Percentiles rank a stretch among this genome's conserved stretches.
phyloP scores from a whole-genome alignment of 2,888 invertebrate genomes.

The Spatulosminthurus flaviceps region DNA sequence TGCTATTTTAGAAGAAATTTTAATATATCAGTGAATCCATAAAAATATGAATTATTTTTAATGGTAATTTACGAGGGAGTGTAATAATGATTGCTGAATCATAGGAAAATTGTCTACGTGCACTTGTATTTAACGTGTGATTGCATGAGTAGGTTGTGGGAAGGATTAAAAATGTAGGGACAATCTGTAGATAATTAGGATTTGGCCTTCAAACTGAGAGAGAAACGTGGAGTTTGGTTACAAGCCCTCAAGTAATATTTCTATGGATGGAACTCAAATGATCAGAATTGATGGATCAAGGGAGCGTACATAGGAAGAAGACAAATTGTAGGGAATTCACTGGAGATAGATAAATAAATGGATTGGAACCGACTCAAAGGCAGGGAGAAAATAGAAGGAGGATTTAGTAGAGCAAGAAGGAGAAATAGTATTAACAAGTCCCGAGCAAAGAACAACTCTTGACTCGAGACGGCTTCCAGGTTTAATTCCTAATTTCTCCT shows the following conservation, averaged over 20 bases:
- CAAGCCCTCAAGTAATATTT: background rate
- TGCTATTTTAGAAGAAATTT: too few species aligned
- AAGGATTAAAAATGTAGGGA: too few species aligned
- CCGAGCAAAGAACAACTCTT: background rate
- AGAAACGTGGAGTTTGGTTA: too few species aligned
- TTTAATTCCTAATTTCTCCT: constrained; percentile 12
- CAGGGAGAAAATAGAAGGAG: constrained; percentile 6
- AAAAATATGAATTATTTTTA: too few species aligned
- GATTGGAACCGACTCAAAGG: background rate
- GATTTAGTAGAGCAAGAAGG: background rate
- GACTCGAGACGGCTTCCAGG: background rate
- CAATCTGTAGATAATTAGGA: too few species aligned
- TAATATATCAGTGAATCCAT: too few species aligned
- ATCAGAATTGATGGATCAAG: background rate
- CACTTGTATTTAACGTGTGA: too few species aligned
- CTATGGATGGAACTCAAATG: background rate
- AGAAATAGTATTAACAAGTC: constrained; percentile 7
- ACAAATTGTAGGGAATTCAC: constrained; percentile 32
- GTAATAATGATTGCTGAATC: too few species aligned
- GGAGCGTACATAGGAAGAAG: background rate
- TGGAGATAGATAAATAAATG: constrained; percentile 44
- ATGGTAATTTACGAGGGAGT: too few species aligned
- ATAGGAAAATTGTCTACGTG: too few species aligned
- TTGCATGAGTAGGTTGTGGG: too few species aligned
- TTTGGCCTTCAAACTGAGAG: too few species aligned